Evolutionary conservation across 2,888 invertebrate genomes (phyloP), one percentile per base, ranked within the genome.

Genomic region (Metalampra italica): DNA sequence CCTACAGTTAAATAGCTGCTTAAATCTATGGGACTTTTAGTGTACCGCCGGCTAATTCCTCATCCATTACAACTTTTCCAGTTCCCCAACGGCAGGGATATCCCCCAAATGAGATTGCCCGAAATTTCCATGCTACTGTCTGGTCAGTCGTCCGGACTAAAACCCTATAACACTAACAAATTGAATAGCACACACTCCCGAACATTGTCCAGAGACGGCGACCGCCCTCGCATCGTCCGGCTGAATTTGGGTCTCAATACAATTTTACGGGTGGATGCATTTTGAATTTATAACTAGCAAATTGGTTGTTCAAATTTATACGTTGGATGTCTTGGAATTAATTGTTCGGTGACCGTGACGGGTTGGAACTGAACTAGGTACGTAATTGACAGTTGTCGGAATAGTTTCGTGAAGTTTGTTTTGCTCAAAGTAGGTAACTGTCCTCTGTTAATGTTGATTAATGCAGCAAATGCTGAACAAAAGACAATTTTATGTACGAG

Each of bases 201-300:
- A n/a, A 29, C 32, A 37, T 37, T 9, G 40, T n/a, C 32, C 9
- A 14, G 15, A 56, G 57, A 57, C 56, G 54, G 49, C 44, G 55
- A 51, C 62, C 67, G 60, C 55, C 62, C 70, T 60, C 54, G 68
- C 68, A 62, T 65, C 57, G 66, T 63, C 55, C 70, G 76, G 67
- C 60, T 77, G 65, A 65, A 68, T 70, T 66, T 60, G 78, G 81
- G 81, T 75, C 78, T 76, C 84, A 72, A 85, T 82, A 87, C 87
- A 87, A 87, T 88, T 88, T 86, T 82, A 75, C 78, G 83, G 75
- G 68, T 68, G 83, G 78, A 82, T 86, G 84, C 84, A 85, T 83
- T 86, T 86, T 82, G 87, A 87, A 88, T 88, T 88, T 87, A 87
- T 88, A 87, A 88, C 87, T 76, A 85, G 81, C 78, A 84, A 88